Conservation (phyloP, 2,888 invertebrate species). For the Nebria brevicollis region DNA sequence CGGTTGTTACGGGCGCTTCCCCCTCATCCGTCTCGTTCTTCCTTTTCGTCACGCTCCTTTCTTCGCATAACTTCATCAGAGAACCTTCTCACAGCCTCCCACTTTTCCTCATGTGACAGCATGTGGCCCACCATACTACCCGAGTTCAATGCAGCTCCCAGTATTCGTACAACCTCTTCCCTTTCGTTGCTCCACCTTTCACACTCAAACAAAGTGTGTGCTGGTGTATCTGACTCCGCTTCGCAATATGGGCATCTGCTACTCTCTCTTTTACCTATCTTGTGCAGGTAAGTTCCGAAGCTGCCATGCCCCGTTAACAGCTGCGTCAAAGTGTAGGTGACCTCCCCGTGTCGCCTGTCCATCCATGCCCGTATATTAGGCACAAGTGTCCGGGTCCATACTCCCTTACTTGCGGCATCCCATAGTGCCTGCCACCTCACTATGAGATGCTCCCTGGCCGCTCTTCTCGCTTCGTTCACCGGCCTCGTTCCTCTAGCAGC, state of each 20-base stretch:
- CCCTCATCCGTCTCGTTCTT: neutral
- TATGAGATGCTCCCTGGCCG: too few species aligned
- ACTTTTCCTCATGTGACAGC: slow-evolving; percentile 13
- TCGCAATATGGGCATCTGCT: slow-evolving; percentile 41
- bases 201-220: slow-evolving; percentile 47
- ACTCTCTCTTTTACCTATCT: slow-evolving; percentile 41
- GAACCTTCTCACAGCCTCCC: slow-evolving; percentile 7
- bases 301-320: slow-evolving; percentile 49
- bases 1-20: neutral
- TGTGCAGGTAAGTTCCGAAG: slow-evolving; percentile 46
- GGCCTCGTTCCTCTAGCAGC: slow-evolving; percentile 28
- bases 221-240: slow-evolving; percentile 31
- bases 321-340: slow-evolving; percentile 47
- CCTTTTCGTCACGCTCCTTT: neutral
- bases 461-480: slow-evolving; percentile 22
- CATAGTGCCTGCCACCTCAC: too few species aligned
- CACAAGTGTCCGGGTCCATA: slow-evolving; percentile 45
- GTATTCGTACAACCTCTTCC: neutral
- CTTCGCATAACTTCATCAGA: neutral
- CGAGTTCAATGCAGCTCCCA: neutral
- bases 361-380: slow-evolving; percentile 45
- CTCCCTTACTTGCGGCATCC: neutral
- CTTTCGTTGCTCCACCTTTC: slow-evolving; percentile 29
- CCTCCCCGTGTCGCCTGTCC: neutral
- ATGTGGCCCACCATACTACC: neutral